Conservation (phyloP, 53 echinoderm and acorn worm species). For the Glandiceps talaboti region DNA sequence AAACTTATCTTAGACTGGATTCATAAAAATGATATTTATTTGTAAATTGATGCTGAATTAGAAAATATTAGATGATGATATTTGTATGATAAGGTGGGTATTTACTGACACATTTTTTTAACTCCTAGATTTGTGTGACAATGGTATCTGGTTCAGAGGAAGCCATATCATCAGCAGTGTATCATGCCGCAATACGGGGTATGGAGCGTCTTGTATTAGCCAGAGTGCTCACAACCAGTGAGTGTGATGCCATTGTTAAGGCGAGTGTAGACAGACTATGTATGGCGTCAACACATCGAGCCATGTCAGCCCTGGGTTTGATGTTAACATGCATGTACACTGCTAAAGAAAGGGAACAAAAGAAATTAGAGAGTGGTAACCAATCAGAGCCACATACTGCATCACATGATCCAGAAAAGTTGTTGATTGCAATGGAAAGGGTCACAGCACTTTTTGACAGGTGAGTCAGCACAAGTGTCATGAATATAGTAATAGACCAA, state of each 20-base stretch:
- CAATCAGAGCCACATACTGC: conserved; percentile 28
- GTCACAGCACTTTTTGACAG: conserved; percentile 94
- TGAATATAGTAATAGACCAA: no score
- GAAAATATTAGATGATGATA: background rate
- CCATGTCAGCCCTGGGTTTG: conserved; percentile 81
- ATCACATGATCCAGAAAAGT: conserved; percentile 70
- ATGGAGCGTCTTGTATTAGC: conserved; percentile 79
- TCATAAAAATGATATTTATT: no score
- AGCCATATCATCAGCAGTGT: conserved; percentile 58
- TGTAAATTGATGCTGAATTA: no score
- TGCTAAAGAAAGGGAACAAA: conserved; percentile 25
- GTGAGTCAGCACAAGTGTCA: no score
- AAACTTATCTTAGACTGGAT: no score
- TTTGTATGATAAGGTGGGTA: background rate
- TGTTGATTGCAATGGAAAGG: conserved; percentile 82
- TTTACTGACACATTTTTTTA: no score
- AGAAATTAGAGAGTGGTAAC: conserved; percentile 22
- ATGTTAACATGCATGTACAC: conserved; percentile 84
- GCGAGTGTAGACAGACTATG: conserved; percentile 57
- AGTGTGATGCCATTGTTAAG: conserved; percentile 58
- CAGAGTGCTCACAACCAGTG: conserved; percentile 43
- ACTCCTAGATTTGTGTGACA: conserved; percentile 54
- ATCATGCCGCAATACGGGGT: conserved; percentile 72
- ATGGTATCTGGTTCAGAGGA: conserved; percentile 80
- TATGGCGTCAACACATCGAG: conserved; percentile 77